Evolutionary conservation across 2,888 invertebrate genomes (phyloP), one percentile per base, ranked within the genome.

Genomic region (Subacronicta megacephala): DNA sequence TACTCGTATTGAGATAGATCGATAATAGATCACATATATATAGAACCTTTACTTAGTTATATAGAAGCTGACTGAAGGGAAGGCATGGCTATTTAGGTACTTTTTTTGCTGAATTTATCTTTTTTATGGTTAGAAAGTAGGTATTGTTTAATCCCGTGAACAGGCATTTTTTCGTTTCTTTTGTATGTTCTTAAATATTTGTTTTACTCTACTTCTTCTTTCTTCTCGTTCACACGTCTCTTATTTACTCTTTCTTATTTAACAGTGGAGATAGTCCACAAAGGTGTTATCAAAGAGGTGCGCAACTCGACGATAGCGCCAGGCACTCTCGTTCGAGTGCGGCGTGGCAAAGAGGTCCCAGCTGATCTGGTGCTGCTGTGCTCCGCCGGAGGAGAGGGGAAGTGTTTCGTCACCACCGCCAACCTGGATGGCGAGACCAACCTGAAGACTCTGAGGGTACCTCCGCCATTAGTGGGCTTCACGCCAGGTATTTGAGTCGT

Each of bases 361-460:
- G 98, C 98, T 60, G 98, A 98, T 89, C 81, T 98, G 66, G 95
- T 98, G 7, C 84, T 98, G 62, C 85, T 98, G 0, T 95, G 96
- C 18, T 96, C 96, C 0, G 95, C 96, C 1, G 96, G 97, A 60
- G 91, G 94, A 1, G 95, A 95, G 56, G 96, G 96, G 0, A 95
- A 95, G 74, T 97, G 97, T 80, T 96, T 95, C 85, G 95, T 98
- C 41, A 98, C 97, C 26, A 98, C 98, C 0, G 97, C 97, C n/a
- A 98, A 98, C 88, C 93, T 98, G 41, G 98, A 98, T 78, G 98
- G 98, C 0, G 97, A 97, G 88, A 97, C 97, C 1, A 97, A 97
- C 81, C 89, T 97, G 42, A 97, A 97, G 92, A 96, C 96, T 56
- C 61, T 94, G 55, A 81, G 94, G 57, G 94, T 94, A 1, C 92